Percentiles rank a stretch among this genome's conserved stretches.
Conservation (phyloP, 2,797 vertebrate species). For the Ataeniobius toweri region DNA sequence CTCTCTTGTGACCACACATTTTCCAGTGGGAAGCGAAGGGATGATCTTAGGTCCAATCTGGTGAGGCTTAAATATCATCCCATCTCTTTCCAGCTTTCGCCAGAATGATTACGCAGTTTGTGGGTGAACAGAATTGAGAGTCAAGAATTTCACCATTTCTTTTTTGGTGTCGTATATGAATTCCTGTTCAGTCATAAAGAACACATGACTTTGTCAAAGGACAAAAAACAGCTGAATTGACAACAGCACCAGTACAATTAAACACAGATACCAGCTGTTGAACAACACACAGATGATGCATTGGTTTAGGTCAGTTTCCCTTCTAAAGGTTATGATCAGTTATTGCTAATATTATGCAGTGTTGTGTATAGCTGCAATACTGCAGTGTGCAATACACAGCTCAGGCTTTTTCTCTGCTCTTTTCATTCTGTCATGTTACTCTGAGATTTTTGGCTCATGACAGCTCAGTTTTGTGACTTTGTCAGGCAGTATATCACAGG, state of each 20-base stretch:
- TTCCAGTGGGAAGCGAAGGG: not conserved
- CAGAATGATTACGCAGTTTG: not conserved
- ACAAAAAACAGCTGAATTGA: not conserved
- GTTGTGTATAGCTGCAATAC: not conserved
- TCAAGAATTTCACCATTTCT: not conserved
- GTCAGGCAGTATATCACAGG: conserved; percentile 21
- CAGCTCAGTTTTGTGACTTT: conserved; percentile 11
- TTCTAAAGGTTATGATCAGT: not conserved
- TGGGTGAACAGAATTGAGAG: not conserved
- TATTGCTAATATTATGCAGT: not conserved
- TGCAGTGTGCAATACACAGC: not conserved
- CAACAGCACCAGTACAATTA: not conserved
- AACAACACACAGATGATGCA: not conserved
- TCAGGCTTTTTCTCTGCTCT: conserved; percentile 12
- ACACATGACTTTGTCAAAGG: not conserved
- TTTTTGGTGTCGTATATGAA: not conserved
- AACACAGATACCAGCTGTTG: not conserved
- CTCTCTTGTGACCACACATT: not conserved
- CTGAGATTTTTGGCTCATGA: conserved; percentile 28
- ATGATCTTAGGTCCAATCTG: not conserved
- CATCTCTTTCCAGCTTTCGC: not conserved
- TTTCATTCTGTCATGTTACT: conserved; percentile 11
- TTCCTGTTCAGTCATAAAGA: not conserved
- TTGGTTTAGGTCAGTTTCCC: not conserved
- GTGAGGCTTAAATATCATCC: not conserved